Percentiles rank a stretch among this genome's conserved stretches.
Evolutionary conservation across 2,797 vertebrate genomes (phyloP).

Genomic region (Pyrocephalus nanus): DNA sequence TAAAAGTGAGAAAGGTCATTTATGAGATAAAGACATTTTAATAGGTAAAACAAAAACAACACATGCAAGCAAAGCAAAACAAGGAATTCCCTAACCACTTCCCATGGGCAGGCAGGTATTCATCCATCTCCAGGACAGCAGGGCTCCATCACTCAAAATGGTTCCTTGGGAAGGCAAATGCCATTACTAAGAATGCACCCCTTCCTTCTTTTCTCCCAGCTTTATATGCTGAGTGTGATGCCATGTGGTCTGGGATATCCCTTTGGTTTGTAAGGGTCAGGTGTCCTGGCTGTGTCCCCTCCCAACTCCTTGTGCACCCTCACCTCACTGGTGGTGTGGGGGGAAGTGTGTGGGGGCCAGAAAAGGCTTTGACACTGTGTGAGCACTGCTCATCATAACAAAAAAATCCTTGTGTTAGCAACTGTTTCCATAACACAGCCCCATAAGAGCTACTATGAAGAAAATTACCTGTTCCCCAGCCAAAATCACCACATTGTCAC

Average conservation of each 20-base stretch:
- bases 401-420: neutral
- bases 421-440: neutral
- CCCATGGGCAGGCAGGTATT: neutral
- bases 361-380: neutral
- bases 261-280: neutral
- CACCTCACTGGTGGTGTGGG: fast-evolving
- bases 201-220: neutral
- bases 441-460: neutral
- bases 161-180: neutral
- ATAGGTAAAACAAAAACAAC: neutral
- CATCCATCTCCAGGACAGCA: neutral
- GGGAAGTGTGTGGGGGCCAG: neutral
- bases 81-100: neutral
- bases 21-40: neutral
- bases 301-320: neutral
- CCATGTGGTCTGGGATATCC: no score
- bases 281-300: neutral
- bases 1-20: neutral
- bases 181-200: neutral
- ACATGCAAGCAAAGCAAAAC: neutral
- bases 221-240: neutral
- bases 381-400: neutral
- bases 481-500: neutral
- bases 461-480: neutral
- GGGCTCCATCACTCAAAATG: neutral